Evolutionary conservation across 1,140 invertebrate genomes (phyloP), one percentile per base, ranked within the genome.

Genomic region (Pseudomyrmex concolor): DNA sequence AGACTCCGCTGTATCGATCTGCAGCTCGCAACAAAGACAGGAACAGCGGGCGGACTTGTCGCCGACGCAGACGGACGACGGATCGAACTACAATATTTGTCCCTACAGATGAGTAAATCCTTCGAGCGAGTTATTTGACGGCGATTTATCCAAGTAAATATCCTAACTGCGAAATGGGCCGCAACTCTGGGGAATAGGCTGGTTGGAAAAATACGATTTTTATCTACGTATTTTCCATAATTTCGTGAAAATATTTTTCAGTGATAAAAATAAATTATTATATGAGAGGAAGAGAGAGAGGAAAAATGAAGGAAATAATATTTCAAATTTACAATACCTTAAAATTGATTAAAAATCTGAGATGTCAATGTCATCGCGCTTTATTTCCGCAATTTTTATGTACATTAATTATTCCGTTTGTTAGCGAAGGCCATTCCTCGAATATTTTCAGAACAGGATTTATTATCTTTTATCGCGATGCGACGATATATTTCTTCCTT

Each of bases 1-100:
- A 94, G 93, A 93, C 93, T 94, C 93, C 93, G 91, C 90, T 93
- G 80, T 94, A 94, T 94, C 93, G 93, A 94, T 94, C 91, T 89
- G 86, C 48, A 22, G 51, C 62, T 71, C 81, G 73, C 72, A 89
- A 88, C 51, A 84, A 87, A 90, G 89, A 84, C 51, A 70, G 50
- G 89, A 84, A 80, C 68, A 76, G 60, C 57, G 86, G 60, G 86
- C 64, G 82, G 67, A 83, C 82, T 82, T 64, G 64, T 70, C 72
- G 66, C 73, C 68, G 82, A 84, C 72, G 59, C 66, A 55, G 72
- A 84, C 77, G 81, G 73, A 82, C 25, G 54, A 45, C 22, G 60
- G 22, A 78, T 78, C 74, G 63, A 80, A 70, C 66, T 51, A 7
- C 34, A 34, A 34, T 34, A 50, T 80, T 70, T 71, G 76, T 66